Base-by-base conservation (phyloP, 53 echinoderm and acorn worm genomes). In the Echinometra lucunter region DNA sequence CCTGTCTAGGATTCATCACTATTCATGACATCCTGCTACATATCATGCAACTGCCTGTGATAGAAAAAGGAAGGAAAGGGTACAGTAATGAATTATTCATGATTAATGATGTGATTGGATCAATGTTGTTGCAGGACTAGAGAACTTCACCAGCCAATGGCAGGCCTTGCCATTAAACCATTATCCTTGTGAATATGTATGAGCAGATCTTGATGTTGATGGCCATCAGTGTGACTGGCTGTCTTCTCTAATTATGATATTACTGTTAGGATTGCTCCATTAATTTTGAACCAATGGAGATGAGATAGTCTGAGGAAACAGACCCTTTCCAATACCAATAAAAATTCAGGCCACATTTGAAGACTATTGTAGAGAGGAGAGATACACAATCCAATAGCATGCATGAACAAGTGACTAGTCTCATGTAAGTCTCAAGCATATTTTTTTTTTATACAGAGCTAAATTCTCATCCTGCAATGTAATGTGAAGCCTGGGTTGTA, bases 101-200 rank as follows among this genome's bases (percentile, higher is more conserved):
- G 55, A 21, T 32, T 17, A 88, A 55, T 88, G 88, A 30, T 88
- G 56, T 88, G 88, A 88, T 88, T 88, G 88, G 88, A 42, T 55
- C 10, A 88, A 55, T n/a, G 12, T n/a, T n/a, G n/a, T n/a, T 53
- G 8, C 44, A 19, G 15, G 19, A 23, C 18, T 21, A 81, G 15
- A 81, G 44, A 81, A 81, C 81, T 81, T 81, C 44, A 23, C 23
- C 81, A 44, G 81, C 42, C 42, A 81, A 3, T 81, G 72, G 28
- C 32, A 72, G 35, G 35, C 72, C 72, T 72, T 35, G 19, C 23
- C 38, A 40, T n/a, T n/a, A n/a, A 81, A 81, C 44, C 81, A 40
- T 81, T 81, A 11, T 81, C 44, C 81, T 44, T 81, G 40, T 81
- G 81, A 81, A 81, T 81, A 81, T 44, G 81, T 44, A 81, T 81